phyloP scores from a whole-genome alignment of 2,888 invertebrate species.

The Perdita meconis region DNA sequence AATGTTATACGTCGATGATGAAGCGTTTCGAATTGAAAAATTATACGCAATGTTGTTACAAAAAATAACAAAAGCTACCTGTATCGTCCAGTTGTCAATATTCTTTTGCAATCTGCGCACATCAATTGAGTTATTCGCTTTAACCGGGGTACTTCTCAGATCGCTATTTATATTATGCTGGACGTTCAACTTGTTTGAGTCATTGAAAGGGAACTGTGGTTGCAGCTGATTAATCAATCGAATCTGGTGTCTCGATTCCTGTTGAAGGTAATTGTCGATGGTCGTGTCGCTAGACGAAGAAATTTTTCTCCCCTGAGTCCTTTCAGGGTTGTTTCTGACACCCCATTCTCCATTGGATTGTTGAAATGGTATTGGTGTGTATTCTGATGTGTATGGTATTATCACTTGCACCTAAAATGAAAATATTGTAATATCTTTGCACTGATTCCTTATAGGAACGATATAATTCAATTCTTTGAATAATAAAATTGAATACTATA shows the following conservation, averaged over 20 bases:
- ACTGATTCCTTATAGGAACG: background rate
- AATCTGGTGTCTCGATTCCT: conserved; percentile 68
- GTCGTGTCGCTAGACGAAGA: conserved; percentile 18
- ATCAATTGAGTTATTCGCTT: conserved; percentile 87
- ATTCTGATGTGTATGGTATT: conserved; percentile 90
- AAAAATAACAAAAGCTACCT: conserved; percentile 68
- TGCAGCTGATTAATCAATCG: conserved; percentile 62
- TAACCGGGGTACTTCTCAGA: conserved; percentile 49
- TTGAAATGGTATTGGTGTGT: conserved; percentile 86
- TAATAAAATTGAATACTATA: too few relatives aligned
- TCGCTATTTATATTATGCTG: conserved; percentile 71
- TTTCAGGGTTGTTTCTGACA: conserved; percentile 77
- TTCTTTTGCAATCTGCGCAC: conserved; percentile 91
- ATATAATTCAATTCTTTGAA: background rate
- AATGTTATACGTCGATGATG: background rate
- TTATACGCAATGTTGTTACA: background rate
- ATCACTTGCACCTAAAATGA: conserved; percentile 89
- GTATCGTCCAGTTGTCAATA: conserved; percentile 92
- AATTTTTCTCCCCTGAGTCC: conserved; percentile 65
- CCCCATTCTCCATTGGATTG: conserved; percentile 71
- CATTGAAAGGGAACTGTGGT: conserved; percentile 56
- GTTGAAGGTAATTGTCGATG: conserved; percentile 81
- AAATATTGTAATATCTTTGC: conserved; percentile 9
- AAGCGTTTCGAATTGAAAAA: background rate
- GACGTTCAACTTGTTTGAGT: conserved; percentile 70